These are phyloP conservation scores for Drosophila fungiperda DNA, from an alignment of 2,888 invertebrate genomes.

Conservation along the genomic window DNA sequence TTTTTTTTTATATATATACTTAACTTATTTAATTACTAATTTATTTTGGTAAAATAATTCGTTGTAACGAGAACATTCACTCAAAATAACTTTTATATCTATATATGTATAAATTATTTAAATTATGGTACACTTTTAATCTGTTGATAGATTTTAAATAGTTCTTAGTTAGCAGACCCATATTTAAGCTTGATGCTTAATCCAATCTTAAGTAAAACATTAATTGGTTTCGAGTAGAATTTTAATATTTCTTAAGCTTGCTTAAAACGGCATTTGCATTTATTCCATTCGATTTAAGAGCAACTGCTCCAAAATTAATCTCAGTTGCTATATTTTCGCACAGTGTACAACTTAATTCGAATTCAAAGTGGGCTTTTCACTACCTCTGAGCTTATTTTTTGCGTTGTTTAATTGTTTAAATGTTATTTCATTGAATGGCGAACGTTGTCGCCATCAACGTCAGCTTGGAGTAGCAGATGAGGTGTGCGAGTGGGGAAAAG, in stretches of 20 bases:
- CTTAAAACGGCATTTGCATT: background rate
- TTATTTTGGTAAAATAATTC: background rate
- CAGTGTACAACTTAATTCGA: constrained; percentile 14
- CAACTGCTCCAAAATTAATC: background rate
- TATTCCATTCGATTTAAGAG: background rate
- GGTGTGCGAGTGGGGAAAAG: background rate
- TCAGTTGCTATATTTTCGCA: constrained; percentile 5
- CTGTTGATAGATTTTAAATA: background rate
- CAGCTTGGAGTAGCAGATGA: background rate
- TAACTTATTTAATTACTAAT: too few relatives aligned
- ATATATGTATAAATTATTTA: background rate
- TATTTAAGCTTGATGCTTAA: background rate
- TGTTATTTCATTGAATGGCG: constrained; percentile 73
- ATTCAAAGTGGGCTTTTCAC: constrained; percentile 3
- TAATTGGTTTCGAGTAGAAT: background rate
- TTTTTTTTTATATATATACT: background rate
- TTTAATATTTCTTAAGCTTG: background rate
- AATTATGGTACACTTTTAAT: background rate
- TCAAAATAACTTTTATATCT: background rate
- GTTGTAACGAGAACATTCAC: background rate
- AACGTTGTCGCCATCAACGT: constrained; percentile 27
- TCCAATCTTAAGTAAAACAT: too few relatives aligned
- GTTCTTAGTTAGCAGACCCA: background rate
- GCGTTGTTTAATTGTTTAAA: constrained; percentile 68
- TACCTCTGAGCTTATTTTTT: constrained; percentile 11